Percentiles rank a stretch among this genome's conserved stretches.
phyloP scores from a whole-genome alignment of 2,113 vertebrate genomes.

The Equus quagga region DNA sequence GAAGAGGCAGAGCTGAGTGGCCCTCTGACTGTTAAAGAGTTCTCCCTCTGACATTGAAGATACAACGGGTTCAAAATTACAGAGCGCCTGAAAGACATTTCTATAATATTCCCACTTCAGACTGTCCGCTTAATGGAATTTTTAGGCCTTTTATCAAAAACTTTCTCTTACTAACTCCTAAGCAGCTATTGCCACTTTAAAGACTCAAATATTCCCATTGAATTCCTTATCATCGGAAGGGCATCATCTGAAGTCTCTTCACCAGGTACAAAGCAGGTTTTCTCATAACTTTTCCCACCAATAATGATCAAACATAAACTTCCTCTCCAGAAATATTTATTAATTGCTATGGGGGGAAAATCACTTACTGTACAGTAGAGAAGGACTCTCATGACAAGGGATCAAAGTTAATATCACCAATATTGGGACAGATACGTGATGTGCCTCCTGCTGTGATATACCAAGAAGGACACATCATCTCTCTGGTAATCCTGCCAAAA shows the following conservation, averaged over 20 bases:
- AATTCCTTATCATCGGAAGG: conserved; percentile 37
- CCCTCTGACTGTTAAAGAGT: neutral
- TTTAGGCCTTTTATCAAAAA: neutral
- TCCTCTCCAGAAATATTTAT: neutral
- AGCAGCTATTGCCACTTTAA: neutral
- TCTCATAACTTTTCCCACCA: neutral
- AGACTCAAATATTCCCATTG: neutral
- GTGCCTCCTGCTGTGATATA: neutral
- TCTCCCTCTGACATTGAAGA: neutral
- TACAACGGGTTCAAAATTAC: neutral
- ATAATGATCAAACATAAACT: neutral
- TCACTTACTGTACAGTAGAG: neutral
- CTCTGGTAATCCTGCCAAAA: neutral
- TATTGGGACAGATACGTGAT: neutral
- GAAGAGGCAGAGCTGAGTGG: neutral
- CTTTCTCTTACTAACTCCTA: neutral
- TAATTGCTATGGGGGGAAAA: neutral
- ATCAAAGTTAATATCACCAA: neutral
- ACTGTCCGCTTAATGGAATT: neutral
- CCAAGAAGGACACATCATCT: neutral
- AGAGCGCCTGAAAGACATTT: neutral
- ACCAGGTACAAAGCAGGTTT: neutral
- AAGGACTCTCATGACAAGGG: neutral
- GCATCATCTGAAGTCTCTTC: neutral
- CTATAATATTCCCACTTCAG: neutral